These are phyloP conservation scores for Darevskia mixta DNA, from an alignment of 2,797 vertebrate genomes.

Conservation along the genomic window DNA sequence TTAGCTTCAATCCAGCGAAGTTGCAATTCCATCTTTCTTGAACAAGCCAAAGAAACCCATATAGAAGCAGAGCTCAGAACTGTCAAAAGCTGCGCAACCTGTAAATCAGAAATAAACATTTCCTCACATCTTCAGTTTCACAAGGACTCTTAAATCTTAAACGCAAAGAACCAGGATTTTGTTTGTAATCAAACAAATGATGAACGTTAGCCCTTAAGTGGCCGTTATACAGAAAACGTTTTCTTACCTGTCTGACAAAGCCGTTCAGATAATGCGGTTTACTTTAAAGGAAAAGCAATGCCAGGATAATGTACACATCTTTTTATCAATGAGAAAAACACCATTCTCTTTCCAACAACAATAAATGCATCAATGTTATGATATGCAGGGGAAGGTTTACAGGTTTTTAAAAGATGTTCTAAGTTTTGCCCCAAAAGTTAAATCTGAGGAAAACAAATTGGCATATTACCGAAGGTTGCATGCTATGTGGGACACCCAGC, in stretches of 20 bases:
- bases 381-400: not conserved
- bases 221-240: slow-evolving; percentile 66
- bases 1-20: slow-evolving; percentile 34
- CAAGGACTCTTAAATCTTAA: slow-evolving; percentile 50
- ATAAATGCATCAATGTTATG: slow-evolving; percentile 29
- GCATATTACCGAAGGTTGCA: not conserved
- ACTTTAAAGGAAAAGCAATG: slow-evolving; percentile 43
- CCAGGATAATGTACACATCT: slow-evolving; percentile 49
- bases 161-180: slow-evolving; percentile 42
- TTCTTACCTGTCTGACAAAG: slow-evolving; percentile 54
- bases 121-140: slow-evolving; percentile 42
- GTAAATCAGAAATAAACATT: slow-evolving; percentile 52
- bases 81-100: slow-evolving; percentile 51
- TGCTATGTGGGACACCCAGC: not conserved
- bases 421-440: slow-evolving; percentile 44
- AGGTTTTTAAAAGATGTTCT: slow-evolving; percentile 23
- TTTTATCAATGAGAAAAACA: slow-evolving; percentile 38
- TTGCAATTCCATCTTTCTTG: slow-evolving; percentile 38
- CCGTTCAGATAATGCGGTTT: slow-evolving; percentile 43
- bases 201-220: slow-evolving; percentile 48
- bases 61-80: slow-evolving; percentile 43
- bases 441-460: not conserved
- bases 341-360: slow-evolving; percentile 23
- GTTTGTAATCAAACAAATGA: slow-evolving; percentile 58
- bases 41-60: slow-evolving; percentile 64